Base-by-base conservation (phyloP, 2,888 invertebrate genomes). In the Lordiphosa fenestrarum region DNA sequence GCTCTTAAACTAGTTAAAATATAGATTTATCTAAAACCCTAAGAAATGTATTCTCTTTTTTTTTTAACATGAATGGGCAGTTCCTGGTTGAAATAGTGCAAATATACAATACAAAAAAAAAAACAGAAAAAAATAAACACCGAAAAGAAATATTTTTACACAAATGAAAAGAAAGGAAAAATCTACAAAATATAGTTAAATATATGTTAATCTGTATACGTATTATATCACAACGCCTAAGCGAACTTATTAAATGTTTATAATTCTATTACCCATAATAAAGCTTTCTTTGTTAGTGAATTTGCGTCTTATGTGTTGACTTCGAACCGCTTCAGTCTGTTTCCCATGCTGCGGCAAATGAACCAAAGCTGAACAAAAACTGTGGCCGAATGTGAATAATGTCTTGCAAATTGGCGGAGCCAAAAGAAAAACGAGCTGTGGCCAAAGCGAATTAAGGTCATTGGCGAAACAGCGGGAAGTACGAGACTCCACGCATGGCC, bases 1-100 rank as follows among this genome's bases (percentile, higher is more conserved):
- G 9, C 9, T 44, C 13, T 4, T 13, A 42, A 13, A 2, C 9
- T 25, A 25, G 12, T 13, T 12, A 9, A 30, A 30, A 10, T 30
- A 4, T 13, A 41, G n/a, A 7, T 23, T 25, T 25, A 41, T 1
- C 9, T 7, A 42, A 13, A 30, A 6, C 2, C n/a, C 2, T 19
- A 21, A 35, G 6, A n/a, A 46, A 12, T 47, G 12, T 36, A 12
- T 46, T 10, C n/a, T 21, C n/a, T 36, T 33, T 47, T 19, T 36
- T 33, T 47, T 47, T 36, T 21, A 35, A 42, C 19, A 44, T 54
- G 38, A 66, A 67, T 69, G 77, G 82, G 84, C 77, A 77, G 82
- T 71, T 77, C 82, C 77, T 77, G 82, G 77, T 74, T 77, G n/a
- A 81, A 83, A 84, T 63, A 77, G 77, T 84, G 71, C 84, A 77